Base-by-base conservation (phyloP, 2,888 invertebrate species). In the Ariolimax columbianus region DNA sequence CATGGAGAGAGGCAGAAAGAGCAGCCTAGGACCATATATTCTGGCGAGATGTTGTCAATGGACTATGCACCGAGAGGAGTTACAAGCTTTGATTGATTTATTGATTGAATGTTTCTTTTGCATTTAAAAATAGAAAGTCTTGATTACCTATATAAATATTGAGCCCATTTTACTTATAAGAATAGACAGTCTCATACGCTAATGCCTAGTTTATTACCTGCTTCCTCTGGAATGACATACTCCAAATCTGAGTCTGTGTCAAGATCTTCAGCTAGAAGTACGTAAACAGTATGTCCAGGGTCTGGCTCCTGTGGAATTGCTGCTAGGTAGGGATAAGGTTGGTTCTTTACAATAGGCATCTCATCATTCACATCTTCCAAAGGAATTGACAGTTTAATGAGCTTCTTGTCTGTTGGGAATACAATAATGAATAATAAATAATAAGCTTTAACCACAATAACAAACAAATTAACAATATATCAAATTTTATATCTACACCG, bases 331-430 rank as follows among this genome's bases (percentile, higher is more conserved):
- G 99, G 99, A 89, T 97, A 95, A 0, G 99, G 99, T 1, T 97
- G 96, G 95, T 99, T 99, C 95, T 98, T 97, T 95, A 99, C 99
- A 94, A 98, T 97, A 0, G 99, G 98, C 0, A 97, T 97, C 94
- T 99, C 99, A 94, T 99, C 99, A 95, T 99, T 99, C 82, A 98
- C 97, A 94, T 99, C 98, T 93, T 97, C 97, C 89, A 99, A 97
- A 94, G 97, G 97, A 93, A 99, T 97, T 90, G 98, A 98, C 82
- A 98, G 97, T 38, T 88, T 88, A 36, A 90, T 82, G 19, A 89
- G 73, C 38, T 88, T 90, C 77, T 87, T 86, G 83, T 91, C 92
- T 92, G 90, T 47, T 80, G 72, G 19, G 2, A 40, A 43, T 11
- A 51, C 6, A 47, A 30, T 7, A 73, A 73, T 26, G 14, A 33